Evolutionary conservation across 1,140 invertebrate species (phyloP).

Genomic region (Drosophila lacteicornis): DNA sequence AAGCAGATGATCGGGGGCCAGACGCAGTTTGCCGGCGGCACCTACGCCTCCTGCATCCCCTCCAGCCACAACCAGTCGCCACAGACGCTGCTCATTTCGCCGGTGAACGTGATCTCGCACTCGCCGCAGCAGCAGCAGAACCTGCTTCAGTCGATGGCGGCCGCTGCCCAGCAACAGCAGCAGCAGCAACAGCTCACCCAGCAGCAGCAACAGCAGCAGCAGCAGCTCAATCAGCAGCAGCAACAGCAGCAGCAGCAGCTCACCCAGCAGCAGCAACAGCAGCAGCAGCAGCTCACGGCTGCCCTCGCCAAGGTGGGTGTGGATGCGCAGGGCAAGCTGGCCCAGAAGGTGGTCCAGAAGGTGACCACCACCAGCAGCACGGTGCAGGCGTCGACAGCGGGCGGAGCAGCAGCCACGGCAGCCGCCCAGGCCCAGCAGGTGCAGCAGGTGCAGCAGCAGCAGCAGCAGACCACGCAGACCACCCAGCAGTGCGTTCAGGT

Average conservation of each 20-base stretch:
- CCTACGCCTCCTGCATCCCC: conserved; percentile 88
- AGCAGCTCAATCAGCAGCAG: conserved; percentile 59
- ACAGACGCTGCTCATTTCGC: conserved; percentile 92
- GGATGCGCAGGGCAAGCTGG: conserved; percentile 84
- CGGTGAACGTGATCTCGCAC: conserved; percentile 90
- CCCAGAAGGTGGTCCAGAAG: conserved; percentile 87
- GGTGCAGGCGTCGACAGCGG: conserved; percentile 67
- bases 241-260: conserved; percentile 58
- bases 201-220: conserved; percentile 60
- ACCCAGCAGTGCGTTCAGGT: conserved; percentile 76
- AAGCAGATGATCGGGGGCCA: conserved; percentile 88
- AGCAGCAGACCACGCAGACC: conserved; percentile 79
- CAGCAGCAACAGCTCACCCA: conserved; percentile 57
- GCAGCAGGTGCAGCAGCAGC: conserved; percentile 60
- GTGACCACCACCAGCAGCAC: conserved; percentile 85
- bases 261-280: conserved; percentile 58
- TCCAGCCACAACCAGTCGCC: conserved; percentile 91
- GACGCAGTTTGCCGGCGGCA: conserved; percentile 86
- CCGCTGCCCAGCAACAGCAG: conserved; percentile 68
- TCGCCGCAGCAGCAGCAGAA: conserved; percentile 86
- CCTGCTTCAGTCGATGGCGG: conserved; percentile 75
- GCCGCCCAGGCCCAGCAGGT: conserved; percentile 38
- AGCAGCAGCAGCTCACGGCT: conserved; percentile 63
- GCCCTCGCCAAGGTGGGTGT: conserved; percentile 56
- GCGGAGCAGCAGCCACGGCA: conserved; percentile 38